These are phyloP conservation scores for Dendroctonus ponderosae DNA, from an alignment of 1,140 invertebrate genomes.

Conservation along the genomic window DNA sequence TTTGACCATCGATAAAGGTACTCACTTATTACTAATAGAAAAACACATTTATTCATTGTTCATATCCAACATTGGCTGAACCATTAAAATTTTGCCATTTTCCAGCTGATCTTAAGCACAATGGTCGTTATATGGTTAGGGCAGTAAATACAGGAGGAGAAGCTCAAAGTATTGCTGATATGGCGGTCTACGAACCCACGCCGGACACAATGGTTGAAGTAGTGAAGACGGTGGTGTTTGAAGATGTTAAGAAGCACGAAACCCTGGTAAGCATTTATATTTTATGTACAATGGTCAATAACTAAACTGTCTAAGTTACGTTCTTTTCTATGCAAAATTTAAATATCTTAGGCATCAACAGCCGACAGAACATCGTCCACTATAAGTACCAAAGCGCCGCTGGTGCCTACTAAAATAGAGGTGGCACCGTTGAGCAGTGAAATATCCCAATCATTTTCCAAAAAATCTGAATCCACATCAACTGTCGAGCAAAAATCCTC, in stretches of 20 bases:
- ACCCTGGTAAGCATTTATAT: constrained; percentile 45
- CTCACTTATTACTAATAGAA: constrained; percentile 1
- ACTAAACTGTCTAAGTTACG: constrained; percentile 2
- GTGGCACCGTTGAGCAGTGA: constrained; percentile 26
- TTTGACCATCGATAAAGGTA: constrained; percentile 70
- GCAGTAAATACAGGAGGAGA: constrained; percentile 73
- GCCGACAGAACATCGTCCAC: constrained; percentile 45
- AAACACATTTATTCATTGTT: constrained; percentile 7
- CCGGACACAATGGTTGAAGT: constrained; percentile 66
- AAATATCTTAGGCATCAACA: constrained; percentile 43
- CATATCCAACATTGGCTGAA: background rate
- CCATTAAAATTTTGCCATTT: constrained; percentile 9
- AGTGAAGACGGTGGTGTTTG: constrained; percentile 65
- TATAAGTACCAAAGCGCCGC: constrained; percentile 27
- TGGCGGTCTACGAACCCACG: constrained; percentile 70
- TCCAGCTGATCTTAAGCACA: constrained; percentile 61
- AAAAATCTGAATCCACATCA: constrained; percentile 43
- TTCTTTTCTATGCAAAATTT: background rate
- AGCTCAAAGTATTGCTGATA: constrained; percentile 74
- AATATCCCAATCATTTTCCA: constrained; percentile 38
- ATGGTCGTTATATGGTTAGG: constrained; percentile 70
- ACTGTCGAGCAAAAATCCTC: constrained; percentile 42
- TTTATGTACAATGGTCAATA: background rate
- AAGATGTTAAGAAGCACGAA: constrained; percentile 55
- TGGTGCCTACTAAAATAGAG: constrained; percentile 32